Evolutionary conservation across 2,888 invertebrate genomes (phyloP).

Genomic region (Kryphioiulus occultus): DNA sequence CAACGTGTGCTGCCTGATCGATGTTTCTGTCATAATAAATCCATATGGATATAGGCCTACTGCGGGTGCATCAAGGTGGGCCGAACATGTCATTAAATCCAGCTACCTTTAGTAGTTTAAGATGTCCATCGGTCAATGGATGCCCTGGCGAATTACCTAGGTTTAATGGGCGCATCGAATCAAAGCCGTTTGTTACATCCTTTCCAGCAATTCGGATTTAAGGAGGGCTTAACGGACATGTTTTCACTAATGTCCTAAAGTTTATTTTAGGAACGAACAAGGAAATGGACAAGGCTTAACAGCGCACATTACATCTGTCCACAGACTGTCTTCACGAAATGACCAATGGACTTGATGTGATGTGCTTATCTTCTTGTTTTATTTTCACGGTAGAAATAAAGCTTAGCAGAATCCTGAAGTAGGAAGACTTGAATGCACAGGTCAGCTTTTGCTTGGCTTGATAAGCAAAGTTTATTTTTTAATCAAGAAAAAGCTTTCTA

Average conservation of each 20-base stretch:
- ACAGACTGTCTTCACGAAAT: not conserved
- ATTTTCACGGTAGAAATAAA: not conserved
- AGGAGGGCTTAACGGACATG: not conserved
- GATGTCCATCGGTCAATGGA: not conserved
- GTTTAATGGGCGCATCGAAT: not conserved
- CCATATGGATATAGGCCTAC: not conserved
- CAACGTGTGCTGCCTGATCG: not conserved
- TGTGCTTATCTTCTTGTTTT: not conserved
- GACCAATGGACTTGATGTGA: not conserved
- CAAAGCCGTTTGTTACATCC: not conserved
- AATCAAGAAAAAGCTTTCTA: not conserved
- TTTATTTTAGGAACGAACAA: not conserved
- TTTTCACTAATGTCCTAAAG: slow-evolving; percentile 26
- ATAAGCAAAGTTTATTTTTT: too few relatives aligned
- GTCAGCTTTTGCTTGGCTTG: not conserved
- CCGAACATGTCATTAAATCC: not conserved
- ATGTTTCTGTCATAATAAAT: slow-evolving; percentile 28
- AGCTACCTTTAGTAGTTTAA: not conserved
- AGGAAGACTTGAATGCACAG: not conserved
- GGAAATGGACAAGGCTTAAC: not conserved
- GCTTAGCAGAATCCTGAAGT: not conserved
- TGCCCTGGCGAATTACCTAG: not conserved
- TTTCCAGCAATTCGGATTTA: not conserved
- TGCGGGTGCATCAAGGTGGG: not conserved
- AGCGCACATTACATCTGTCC: not conserved